Conservation (phyloP, 2,888 invertebrate genomes). For the Hirtodrosophila trivittata region DNA sequence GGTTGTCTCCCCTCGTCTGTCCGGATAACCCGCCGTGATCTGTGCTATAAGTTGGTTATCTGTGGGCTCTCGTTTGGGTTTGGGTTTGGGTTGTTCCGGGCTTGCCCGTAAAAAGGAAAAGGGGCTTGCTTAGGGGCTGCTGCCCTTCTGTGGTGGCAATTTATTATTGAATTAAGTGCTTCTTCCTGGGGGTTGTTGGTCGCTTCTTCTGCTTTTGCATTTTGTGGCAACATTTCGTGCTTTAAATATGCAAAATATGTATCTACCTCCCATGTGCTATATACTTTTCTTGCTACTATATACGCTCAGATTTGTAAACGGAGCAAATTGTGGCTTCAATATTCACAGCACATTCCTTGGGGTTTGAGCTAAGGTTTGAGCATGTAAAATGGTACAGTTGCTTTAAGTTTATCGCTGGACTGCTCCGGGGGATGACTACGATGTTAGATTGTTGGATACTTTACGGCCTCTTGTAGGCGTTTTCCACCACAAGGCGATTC, state of each 20-base stretch:
- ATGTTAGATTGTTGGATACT: conserved; percentile 43
- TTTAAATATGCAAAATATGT: conserved; percentile 73
- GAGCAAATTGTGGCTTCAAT: conserved; percentile 46
- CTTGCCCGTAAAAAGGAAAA: conserved; percentile 38
- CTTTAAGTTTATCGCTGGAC: conserved; percentile 55
- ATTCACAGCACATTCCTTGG: conserved; percentile 49
- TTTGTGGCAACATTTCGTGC: conserved; percentile 41
- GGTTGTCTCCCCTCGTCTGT: conserved; percentile 4
- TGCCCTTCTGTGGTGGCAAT: conserved; percentile 66
- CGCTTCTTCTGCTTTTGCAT: conserved; percentile 21
- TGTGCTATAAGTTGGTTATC: conserved; percentile 62
- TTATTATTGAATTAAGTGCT: conserved; percentile 79
- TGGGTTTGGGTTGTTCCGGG: conserved; percentile 46
- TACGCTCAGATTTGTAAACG: conserved; percentile 34
- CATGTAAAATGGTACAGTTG: conserved; percentile 75
- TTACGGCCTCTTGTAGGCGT: conserved; percentile 58
- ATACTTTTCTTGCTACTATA: conserved; percentile 1
- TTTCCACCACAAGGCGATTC: conserved; percentile 43
- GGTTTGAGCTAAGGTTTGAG: conserved; percentile 73
- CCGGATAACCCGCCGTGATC: conserved; percentile 14
- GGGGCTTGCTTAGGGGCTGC: conserved; percentile 40
- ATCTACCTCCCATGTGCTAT: conserved; percentile 10
- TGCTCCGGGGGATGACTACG: conserved; percentile 43
- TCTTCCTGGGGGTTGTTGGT: conserved; percentile 57
- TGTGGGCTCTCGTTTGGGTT: conserved; percentile 49